Conservation (phyloP, 2,797 vertebrate genomes). For the Ctenopoma multispine region DNA sequence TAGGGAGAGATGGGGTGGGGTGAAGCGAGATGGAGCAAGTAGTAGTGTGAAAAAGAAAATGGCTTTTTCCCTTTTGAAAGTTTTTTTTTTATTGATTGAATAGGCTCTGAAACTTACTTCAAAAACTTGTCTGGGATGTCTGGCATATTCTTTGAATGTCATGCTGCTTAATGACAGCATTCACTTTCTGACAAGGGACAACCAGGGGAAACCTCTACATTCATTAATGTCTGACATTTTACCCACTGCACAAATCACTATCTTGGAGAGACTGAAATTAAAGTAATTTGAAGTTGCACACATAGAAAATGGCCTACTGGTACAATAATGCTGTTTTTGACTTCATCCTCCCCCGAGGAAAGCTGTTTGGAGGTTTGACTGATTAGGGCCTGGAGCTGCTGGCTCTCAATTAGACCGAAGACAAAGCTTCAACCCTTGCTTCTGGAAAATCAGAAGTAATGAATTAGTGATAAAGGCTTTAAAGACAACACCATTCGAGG, state of each 20-base stretch:
- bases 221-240: conserved; percentile 56
- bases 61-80: not conserved
- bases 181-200: conserved; percentile 29
- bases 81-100: conserved; percentile 23
- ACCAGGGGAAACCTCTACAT: conserved; percentile 27
- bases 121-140: conserved; percentile 26
- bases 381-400: conserved; percentile 58
- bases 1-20: conserved; percentile 18
- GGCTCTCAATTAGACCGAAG: conserved; percentile 63
- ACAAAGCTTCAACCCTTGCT: conserved; percentile 59
- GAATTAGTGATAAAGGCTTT: conserved; percentile 76
- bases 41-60: conserved; percentile 9
- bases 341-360: conserved; percentile 46
- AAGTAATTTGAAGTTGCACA: conserved; percentile 57
- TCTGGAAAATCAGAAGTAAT: conserved; percentile 67
- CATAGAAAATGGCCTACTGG: conserved; percentile 38
- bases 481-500: conserved; percentile 70
- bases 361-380: conserved; percentile 58
- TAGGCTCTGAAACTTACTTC: conserved; percentile 19
- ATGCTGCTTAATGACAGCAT: conserved; percentile 16
- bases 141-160: conserved; percentile 26
- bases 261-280: conserved; percentile 48
- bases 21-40: conserved; percentile 15
- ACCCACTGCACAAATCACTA: conserved; percentile 45
- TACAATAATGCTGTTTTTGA: conserved; percentile 57